A percentile compares a stretch with the other conserved stretches of the same genome.
Conservation (phyloP, 1,140 invertebrate genomes). For the Lordiphosa collinella region DNA sequence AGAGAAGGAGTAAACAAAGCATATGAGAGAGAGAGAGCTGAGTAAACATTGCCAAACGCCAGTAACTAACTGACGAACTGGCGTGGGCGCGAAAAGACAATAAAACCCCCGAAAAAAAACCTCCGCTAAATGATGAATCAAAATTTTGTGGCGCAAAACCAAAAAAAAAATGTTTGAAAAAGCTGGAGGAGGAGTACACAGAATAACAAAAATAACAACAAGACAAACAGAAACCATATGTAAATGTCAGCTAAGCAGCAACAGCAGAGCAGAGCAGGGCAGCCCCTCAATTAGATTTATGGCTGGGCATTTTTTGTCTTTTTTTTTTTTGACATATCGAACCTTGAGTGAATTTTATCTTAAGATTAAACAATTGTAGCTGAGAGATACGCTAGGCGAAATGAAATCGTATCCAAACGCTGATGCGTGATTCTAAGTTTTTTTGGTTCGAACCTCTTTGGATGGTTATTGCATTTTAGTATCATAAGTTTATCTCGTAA, state of each 20-base stretch:
- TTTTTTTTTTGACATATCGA: conserved; percentile 10
- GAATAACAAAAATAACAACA: neutral
- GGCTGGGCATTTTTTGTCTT: neutral
- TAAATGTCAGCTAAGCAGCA: neutral
- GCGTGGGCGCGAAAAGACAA: conserved; percentile 40
- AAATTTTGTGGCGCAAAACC: conserved; percentile 1
- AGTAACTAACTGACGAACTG: too few species aligned
- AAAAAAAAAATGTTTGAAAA: neutral
- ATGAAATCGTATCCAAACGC: too few species aligned
- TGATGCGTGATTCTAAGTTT: too few species aligned
- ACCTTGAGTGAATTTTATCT: too few species aligned
- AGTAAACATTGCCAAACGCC: too few species aligned
- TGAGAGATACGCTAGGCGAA: too few species aligned
- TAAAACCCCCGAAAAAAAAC: neutral
- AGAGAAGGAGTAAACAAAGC: conserved; percentile 13
- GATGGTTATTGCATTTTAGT: too few species aligned
- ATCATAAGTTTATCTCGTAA: too few species aligned
- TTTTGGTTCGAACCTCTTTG: too few species aligned
- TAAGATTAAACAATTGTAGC: too few species aligned
- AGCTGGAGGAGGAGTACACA: neutral
- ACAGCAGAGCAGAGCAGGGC: neutral
- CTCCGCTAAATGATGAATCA: conserved; percentile 21
- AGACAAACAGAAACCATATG: neutral
- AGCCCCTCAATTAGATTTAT: neutral
- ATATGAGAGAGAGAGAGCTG: neutral